Evolutionary conservation across 2,888 invertebrate genomes (phyloP).

Genomic region (Eupsilia transversa): DNA sequence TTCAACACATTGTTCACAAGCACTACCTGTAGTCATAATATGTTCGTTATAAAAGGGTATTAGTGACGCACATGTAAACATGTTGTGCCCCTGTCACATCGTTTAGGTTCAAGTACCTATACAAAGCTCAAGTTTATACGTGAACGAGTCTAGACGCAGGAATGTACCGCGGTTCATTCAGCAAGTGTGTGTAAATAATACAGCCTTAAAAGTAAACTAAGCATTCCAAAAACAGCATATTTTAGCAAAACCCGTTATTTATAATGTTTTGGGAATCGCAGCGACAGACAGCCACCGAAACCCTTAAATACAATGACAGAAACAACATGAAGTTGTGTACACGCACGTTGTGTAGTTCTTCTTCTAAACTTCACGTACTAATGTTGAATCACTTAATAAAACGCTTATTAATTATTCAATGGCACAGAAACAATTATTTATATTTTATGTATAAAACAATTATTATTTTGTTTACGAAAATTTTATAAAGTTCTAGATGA

Average conservation of each 20-base stretch:
- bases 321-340: background rate
- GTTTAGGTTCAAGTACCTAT: conserved; percentile 7
- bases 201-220: background rate
- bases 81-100: conserved; percentile 23
- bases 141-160: conserved; percentile 8
- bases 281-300: background rate
- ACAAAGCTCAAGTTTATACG: background rate
- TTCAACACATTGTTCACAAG: background rate
- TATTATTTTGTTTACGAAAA: background rate
- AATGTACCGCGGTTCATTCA: background rate
- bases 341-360: background rate
- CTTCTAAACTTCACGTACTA: no score
- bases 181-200: background rate
- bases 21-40: background rate
- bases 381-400: background rate
- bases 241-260: background rate
- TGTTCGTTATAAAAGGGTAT: conserved; percentile 16
- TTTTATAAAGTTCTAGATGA: background rate
- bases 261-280: background rate
- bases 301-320: no score
- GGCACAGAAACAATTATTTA: conserved; percentile 12
- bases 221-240: background rate
- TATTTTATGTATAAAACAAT: background rate
- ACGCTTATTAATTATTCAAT: background rate
- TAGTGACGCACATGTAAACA: conserved; percentile 25